Percentiles rank a stretch among this genome's conserved stretches.
Evolutionary conservation across 35 echinoderm and acorn worm species (phyloP).

Genomic region (Lytechinus variegatus): DNA sequence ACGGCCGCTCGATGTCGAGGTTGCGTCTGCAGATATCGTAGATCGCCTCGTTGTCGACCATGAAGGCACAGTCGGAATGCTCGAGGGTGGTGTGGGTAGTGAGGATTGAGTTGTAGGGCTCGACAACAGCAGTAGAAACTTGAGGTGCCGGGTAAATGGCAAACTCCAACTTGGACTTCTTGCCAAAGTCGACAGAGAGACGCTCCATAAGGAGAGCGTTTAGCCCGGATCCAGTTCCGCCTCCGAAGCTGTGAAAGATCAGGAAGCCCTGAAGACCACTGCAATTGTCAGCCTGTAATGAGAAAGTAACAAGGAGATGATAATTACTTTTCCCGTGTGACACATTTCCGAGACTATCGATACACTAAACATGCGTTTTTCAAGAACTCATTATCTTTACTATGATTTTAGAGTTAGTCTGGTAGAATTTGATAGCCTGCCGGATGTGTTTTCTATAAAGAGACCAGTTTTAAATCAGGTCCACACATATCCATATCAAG

Average conservation of each 20-base stretch:
- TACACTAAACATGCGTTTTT: no score
- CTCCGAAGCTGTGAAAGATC: not conserved
- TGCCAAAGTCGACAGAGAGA: conserved; percentile 65
- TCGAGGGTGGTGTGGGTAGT: conserved; percentile 67
- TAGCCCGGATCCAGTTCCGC: not conserved
- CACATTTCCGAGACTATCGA: no score
- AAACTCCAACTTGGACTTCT: conserved; percentile 68
- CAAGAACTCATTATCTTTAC: no score
- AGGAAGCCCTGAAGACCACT: not conserved
- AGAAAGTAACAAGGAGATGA: not conserved
- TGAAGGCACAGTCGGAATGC: conserved; percentile 73
- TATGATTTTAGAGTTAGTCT: no score
- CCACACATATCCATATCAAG: no score
- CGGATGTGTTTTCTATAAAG: no score
- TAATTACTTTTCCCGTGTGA: no score
- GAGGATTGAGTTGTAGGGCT: conserved; percentile 64
- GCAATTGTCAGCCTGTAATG: not conserved
- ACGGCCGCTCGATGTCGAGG: conserved; percentile 66
- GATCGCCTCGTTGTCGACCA: conserved; percentile 74
- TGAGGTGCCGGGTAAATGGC: conserved; percentile 67
- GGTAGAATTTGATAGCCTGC: no score
- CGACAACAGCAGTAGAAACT: conserved; percentile 60
- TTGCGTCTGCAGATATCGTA: conserved; percentile 63
- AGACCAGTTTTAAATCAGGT: no score
- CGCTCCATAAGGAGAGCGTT: conserved; percentile 55